Conservation (phyloP, 2,888 invertebrate genomes). For the Sympetrum striolatum region DNA sequence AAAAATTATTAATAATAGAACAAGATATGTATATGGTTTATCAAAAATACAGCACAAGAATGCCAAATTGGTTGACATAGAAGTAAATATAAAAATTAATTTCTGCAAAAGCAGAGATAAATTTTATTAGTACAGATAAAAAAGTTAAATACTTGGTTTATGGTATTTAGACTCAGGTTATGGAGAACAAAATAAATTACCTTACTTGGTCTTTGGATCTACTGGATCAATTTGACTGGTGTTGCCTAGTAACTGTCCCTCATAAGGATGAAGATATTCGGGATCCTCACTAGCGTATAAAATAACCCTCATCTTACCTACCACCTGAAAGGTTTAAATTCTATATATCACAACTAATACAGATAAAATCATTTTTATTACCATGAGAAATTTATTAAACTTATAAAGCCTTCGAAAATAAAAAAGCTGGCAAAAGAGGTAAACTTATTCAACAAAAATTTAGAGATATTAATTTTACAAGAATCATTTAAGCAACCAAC, state of each 20-base stretch:
- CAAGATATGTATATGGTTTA: no score
- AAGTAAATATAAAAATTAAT: no score
- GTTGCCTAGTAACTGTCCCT: constrained; percentile 76
- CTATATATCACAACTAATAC: not conserved
- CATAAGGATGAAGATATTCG: constrained; percentile 79
- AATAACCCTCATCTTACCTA: constrained; percentile 88
- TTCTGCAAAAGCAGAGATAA: no score
- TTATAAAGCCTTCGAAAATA: not conserved
- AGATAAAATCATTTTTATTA: not conserved
- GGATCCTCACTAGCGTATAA: constrained; percentile 79
- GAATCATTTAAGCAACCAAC: no score
- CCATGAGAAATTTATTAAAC: no score
- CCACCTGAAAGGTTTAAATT: constrained; percentile 64
- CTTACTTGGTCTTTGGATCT: constrained; percentile 68
- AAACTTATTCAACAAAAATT: no score
- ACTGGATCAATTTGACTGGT: constrained; percentile 92
- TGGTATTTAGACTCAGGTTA: not conserved
- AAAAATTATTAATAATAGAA: no score
- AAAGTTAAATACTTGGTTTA: no score
- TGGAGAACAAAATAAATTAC: not conserved
- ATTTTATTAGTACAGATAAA: no score
- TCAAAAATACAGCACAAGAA: no score
- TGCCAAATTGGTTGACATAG: no score
- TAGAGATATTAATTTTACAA: not conserved
- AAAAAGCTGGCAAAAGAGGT: not conserved